Conservation (phyloP, 2,797 vertebrate genomes). For the Microchirus variegatus region DNA sequence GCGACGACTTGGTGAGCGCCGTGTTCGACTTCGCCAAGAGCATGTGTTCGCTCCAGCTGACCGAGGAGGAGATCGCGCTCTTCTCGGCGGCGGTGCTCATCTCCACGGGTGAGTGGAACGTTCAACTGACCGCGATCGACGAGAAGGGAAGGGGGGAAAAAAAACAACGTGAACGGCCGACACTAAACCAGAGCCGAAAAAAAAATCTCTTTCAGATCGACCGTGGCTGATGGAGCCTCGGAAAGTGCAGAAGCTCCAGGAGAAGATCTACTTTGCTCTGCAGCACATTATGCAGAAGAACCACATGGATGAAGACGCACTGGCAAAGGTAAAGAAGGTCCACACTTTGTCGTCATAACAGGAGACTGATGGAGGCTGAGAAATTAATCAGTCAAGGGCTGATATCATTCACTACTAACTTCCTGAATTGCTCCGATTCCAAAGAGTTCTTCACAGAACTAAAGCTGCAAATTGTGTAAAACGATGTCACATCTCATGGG, state of each 20-base stretch:
- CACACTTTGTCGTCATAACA: slow-evolving; percentile 1
- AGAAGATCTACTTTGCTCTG: slow-evolving; percentile 99
- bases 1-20: slow-evolving; percentile 96
- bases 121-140: slow-evolving; percentile 6
- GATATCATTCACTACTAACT: no score
- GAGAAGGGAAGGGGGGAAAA: not conserved
- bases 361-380: not conserved
- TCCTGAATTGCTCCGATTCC: no score
- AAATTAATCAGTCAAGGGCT: not conserved
- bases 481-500: no score
- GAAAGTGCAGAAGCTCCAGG: slow-evolving; percentile 99
- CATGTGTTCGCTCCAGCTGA: slow-evolving; percentile 96
- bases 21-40: slow-evolving; percentile 99
- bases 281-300: slow-evolving; percentile 99
- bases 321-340: slow-evolving; percentile 97
- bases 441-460: no score
- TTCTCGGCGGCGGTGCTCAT: slow-evolving; percentile 99
- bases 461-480: no score
- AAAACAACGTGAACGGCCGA: not conserved
- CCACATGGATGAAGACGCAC: slow-evolving; percentile 95
- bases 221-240: slow-evolving; percentile 98
- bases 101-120: slow-evolving; percentile 90
- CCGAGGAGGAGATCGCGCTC: slow-evolving; percentile 98
- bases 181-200: not conserved
- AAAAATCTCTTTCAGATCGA: slow-evolving; percentile 82